phyloP scores from a whole-genome alignment of 2,797 vertebrate genomes.

The Epinephelus malabaricus region DNA sequence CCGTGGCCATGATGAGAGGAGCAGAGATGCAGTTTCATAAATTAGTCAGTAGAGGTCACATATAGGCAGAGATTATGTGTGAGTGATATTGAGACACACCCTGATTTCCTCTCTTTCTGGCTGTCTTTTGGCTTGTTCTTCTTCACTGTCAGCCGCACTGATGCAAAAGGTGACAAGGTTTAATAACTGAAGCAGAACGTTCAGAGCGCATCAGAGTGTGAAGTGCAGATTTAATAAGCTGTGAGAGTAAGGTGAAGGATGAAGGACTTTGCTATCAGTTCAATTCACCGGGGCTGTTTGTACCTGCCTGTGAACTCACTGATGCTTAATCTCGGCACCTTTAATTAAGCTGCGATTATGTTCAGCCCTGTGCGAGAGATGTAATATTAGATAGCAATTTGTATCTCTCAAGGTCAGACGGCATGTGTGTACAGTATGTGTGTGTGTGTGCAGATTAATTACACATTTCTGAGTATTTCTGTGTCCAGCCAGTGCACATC shows the following conservation, averaged over 20 bases:
- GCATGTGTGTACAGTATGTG: slow-evolving; percentile 7
- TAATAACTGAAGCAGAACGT: slow-evolving; percentile 37
- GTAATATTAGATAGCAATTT: slow-evolving; percentile 39
- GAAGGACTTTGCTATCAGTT: slow-evolving; percentile 46
- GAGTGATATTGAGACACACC: slow-evolving; percentile 67
- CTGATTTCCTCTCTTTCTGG: slow-evolving; percentile 34
- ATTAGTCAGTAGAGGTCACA: slow-evolving; percentile 77
- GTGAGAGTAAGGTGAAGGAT: slow-evolving; percentile 18
- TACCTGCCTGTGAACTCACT: slow-evolving; percentile 39
- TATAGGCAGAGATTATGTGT: slow-evolving; percentile 33
- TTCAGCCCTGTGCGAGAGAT: slow-evolving; percentile 16
- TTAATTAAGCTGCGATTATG: slow-evolving; percentile 63
- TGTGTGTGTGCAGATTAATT: slow-evolving; percentile 32
- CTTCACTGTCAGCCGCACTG: slow-evolving; percentile 4
- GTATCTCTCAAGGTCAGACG: slow-evolving; percentile 59
- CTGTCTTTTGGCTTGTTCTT: slow-evolving; percentile 11
- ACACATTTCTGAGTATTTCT: slow-evolving; percentile 38
- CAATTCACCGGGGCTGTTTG: slow-evolving; percentile 17
- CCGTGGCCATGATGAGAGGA: slow-evolving; percentile 7
- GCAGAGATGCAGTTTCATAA: slow-evolving; percentile 63
- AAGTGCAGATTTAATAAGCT: slow-evolving; percentile 50
- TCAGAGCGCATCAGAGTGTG: slow-evolving; percentile 21
- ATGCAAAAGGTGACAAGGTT: slow-evolving; percentile 40
- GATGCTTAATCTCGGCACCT: slow-evolving; percentile 58
- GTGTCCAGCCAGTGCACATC: slow-evolving; percentile 27